Evolutionary conservation across 2,113 vertebrate species (phyloP), one percentile per base, ranked within the genome.

Genomic region (Hyaena hyaena): DNA sequence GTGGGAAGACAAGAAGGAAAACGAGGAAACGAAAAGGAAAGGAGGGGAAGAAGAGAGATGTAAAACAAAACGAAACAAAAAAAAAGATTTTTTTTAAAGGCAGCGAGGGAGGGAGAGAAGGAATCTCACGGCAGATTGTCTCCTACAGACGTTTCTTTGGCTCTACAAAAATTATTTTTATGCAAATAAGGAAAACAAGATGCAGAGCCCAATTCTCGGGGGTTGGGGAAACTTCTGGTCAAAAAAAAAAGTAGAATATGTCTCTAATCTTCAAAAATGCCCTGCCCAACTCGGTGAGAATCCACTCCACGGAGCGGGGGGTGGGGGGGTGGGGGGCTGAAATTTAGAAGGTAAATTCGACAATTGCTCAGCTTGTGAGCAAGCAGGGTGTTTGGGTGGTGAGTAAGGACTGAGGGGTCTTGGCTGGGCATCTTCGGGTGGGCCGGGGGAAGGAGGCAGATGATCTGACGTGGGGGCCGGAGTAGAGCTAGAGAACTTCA

Each of bases 81-180:
- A 43, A 33, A 1, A 9, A 1, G 8, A 9, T 3, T 61, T 50
- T 76, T 88, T 26, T n/a, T 43, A 66, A 95, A 33, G 68, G 17
- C 61, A 61, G 26, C 17, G 33, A 79, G n/a, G 23, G 39, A 65
- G 8, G 10, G n/a, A 96, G 19, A 92, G 48, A 88, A 69, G 35
- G 23, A 17, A 6, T 50, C 33, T 85, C 39, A 33, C 1, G 0
- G 23, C 35, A 17, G 39, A 48, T 87, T 35, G 48, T 76, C 24
- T 66, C 43, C 53, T 74, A 39, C 35, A 74, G 31, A 77, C 16
- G 0, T 81, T 66, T 21, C 8, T 35, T 90, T 76, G 71, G 50
- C 63, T 96, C 28, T 55, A 43, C 21, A 73, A 81, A 96, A 88
- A 86, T 76, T n/a, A n/a, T 87, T 33, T 97, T 86, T 92, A 73